These are phyloP conservation scores for Lepus europaeus DNA, from an alignment of 2,113 vertebrate species.

Conservation along the genomic window DNA sequence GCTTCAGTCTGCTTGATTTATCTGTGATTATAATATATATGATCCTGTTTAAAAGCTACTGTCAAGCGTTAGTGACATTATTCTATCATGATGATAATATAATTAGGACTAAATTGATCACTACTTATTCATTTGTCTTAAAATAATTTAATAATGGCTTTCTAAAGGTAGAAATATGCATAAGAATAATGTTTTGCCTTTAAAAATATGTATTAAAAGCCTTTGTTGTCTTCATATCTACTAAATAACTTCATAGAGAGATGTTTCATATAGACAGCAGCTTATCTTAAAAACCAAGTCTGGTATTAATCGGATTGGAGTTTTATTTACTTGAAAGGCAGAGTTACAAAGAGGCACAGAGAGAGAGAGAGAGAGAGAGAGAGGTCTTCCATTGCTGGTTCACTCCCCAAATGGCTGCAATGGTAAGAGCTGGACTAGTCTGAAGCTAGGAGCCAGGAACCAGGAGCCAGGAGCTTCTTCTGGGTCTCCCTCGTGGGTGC, in stretches of 20 bases:
- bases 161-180: background rate
- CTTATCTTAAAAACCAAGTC: background rate
- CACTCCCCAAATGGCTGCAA: too few relatives aligned
- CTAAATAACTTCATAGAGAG: background rate
- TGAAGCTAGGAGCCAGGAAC: too few relatives aligned
- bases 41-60: constrained; percentile 16
- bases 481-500: too few relatives aligned
- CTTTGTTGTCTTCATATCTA: background rate
- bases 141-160: background rate
- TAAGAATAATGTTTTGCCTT: background rate
- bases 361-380: too few relatives aligned
- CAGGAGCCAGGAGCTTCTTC: too few relatives aligned
- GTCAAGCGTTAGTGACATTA: background rate
- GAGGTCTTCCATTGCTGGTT: too few relatives aligned
- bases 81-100: background rate
- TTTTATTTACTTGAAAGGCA: background rate
- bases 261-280: background rate
- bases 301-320: background rate
- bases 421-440: too few relatives aligned
- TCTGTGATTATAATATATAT: background rate
- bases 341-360: too few relatives aligned
- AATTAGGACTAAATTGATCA: constrained; percentile 10
- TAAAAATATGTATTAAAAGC: background rate
- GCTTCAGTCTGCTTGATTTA: background rate
- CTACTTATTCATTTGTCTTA: constrained; percentile 9